Evolutionary conservation across 2,888 invertebrate genomes (phyloP).

Genomic region (Leucania comma): DNA sequence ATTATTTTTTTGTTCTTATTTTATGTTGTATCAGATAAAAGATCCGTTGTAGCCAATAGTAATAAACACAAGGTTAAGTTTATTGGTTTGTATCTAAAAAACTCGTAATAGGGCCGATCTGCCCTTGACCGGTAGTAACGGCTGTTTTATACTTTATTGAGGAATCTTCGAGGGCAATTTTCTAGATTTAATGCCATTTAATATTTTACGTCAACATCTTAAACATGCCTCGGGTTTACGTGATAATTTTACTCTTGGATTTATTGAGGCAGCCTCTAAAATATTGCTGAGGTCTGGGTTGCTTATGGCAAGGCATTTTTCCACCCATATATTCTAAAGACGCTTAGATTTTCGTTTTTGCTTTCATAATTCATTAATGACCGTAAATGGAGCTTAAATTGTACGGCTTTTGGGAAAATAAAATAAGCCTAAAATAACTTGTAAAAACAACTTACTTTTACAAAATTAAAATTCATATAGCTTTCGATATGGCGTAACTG

Average conservation of each 20-base stretch:
- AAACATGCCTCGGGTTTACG: conserved; percentile 55
- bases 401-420: conserved; percentile 20
- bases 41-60: conserved; percentile 15
- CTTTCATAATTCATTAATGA: conserved; percentile 48
- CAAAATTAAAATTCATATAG: conserved; percentile 10
- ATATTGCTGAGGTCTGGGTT: conserved; percentile 51
- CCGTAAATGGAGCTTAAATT: conserved; percentile 35
- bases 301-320: conserved; percentile 43
- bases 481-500: conserved; percentile 3
- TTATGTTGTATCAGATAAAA: conserved; percentile 18
- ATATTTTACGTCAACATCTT: conserved; percentile 66
- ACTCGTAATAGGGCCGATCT: conserved; percentile 34
- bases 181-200: conserved; percentile 48
- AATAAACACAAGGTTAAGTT: conserved; percentile 46
- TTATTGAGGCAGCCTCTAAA: conserved; percentile 65
- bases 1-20: conserved; percentile 12
- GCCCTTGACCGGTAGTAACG: conserved; percentile 53
- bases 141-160: conserved; percentile 53
- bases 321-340: conserved; percentile 44
- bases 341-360: conserved; percentile 54
- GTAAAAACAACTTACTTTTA: conserved; percentile 16
- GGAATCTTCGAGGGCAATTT: conserved; percentile 49
- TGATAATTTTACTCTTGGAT: conserved; percentile 62
- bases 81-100: conserved; percentile 52
- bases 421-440: conserved; percentile 6